Percentiles rank a stretch among this genome's conserved stretches.
phyloP scores from a whole-genome alignment of 2,113 vertebrate species.

The Erythrolamprus reginae region DNA sequence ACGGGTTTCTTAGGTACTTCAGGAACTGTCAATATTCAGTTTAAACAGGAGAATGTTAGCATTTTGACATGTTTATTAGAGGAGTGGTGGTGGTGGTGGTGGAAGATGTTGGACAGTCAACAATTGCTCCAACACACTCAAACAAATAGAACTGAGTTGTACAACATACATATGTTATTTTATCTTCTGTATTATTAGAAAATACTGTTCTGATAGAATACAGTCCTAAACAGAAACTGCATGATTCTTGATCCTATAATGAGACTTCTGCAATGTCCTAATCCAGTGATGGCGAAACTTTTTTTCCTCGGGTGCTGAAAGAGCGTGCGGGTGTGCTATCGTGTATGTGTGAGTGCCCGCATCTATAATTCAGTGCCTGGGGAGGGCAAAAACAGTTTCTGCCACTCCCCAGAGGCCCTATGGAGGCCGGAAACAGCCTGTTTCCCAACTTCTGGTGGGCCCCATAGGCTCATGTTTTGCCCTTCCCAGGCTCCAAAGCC shows the following conservation, averaged over 20 bases:
- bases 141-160: background rate
- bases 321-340: too few species aligned
- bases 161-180: background rate
- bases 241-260: background rate
- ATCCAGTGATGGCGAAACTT: too few species aligned
- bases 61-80: slow-evolving; percentile 24
- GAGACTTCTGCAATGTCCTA: background rate
- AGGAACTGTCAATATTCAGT: slow-evolving; percentile 64
- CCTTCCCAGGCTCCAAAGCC: too few species aligned
- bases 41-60: slow-evolving; percentile 49
- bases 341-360: too few species aligned
- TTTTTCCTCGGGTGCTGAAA: too few species aligned
- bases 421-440: too few species aligned
- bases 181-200: background rate
- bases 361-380: too few species aligned
- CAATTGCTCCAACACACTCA: slow-evolving; percentile 27
- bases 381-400: too few species aligned
- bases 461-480: too few species aligned
- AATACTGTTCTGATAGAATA: background rate
- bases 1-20: slow-evolving; percentile 71
- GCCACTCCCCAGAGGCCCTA: too few species aligned
- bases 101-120: slow-evolving; percentile 25
- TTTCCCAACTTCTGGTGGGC: too few species aligned
- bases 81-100: background rate
- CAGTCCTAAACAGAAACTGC: background rate